Evolutionary conservation across 2,888 invertebrate species (phyloP).

Genomic region (Ophion ventricosus): DNA sequence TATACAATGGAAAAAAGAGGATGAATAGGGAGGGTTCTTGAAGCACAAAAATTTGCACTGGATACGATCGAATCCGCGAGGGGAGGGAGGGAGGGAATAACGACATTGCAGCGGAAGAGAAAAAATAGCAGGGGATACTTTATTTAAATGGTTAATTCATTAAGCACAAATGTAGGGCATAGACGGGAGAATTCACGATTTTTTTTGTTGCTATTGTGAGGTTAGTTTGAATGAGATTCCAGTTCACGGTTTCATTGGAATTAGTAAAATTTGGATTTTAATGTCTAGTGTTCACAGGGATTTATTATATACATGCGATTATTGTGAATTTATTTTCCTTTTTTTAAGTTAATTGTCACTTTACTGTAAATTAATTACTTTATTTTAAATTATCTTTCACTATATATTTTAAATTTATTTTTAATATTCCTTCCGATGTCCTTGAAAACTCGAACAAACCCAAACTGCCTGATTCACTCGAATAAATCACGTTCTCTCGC

Average conservation of each 20-base stretch:
- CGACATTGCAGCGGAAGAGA: conserved; percentile 6
- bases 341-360: background rate
- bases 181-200: background rate
- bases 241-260: background rate
- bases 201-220: background rate
- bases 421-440: background rate
- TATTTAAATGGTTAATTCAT: background rate
- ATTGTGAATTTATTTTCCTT: background rate
- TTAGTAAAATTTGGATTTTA: background rate
- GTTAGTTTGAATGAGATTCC: background rate
- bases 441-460: background rate
- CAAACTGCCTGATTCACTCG: background rate
- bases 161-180: background rate
- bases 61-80: conserved; percentile 44
- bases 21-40: conserved; percentile 32
- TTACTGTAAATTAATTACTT: background rate
- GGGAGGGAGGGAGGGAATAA: background rate
- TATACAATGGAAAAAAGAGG: conserved; percentile 19
- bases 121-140: background rate
- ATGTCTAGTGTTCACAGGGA: background rate
- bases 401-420: background rate
- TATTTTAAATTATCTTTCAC: background rate
- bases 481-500: background rate
- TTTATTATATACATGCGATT: background rate
- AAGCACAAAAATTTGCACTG: conserved; percentile 54